These are phyloP conservation scores for Solea senegalensis DNA, from an alignment of 2,113 vertebrate genomes.

Conservation along the genomic window DNA sequence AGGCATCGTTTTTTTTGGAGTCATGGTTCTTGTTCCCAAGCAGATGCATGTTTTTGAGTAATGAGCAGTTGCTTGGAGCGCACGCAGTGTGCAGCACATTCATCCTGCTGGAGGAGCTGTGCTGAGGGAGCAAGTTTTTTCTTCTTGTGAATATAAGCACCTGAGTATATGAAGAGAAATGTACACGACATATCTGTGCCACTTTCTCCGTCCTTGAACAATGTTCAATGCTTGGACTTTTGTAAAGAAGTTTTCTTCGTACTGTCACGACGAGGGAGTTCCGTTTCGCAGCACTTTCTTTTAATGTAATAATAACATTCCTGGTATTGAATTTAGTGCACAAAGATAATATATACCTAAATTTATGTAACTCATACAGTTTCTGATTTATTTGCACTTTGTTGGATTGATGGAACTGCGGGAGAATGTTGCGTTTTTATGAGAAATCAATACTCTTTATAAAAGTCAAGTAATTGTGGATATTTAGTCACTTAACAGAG, in stretches of 20 bases:
- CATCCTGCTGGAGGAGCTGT: constrained; percentile 46
- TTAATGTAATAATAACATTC: constrained; percentile 2
- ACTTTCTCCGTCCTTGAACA: background rate
- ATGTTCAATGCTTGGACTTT: background rate
- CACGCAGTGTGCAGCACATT: constrained; percentile 53
- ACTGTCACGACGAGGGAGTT: background rate
- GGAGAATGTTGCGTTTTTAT: background rate
- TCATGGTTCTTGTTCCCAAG: constrained; percentile 20
- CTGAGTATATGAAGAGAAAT: background rate
- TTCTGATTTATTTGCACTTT: background rate
- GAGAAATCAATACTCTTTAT: background rate
- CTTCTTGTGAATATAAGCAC: constrained; percentile 20
- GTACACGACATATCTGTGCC: background rate
- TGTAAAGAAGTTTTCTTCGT: constrained; percentile 25
- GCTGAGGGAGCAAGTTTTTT: constrained; percentile 58
- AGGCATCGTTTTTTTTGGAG: constrained; percentile 22
- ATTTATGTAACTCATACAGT: background rate
- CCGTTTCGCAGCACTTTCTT: background rate
- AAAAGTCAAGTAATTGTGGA: background rate
- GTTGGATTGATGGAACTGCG: background rate
- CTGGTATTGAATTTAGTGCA: background rate
- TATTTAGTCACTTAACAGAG: background rate
- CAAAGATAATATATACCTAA: background rate
- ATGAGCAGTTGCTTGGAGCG: constrained; percentile 58
- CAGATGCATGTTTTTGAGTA: constrained; percentile 60